These are phyloP conservation scores for Tinea pellionella DNA, from an alignment of 2,888 invertebrate species.

Conservation along the genomic window DNA sequence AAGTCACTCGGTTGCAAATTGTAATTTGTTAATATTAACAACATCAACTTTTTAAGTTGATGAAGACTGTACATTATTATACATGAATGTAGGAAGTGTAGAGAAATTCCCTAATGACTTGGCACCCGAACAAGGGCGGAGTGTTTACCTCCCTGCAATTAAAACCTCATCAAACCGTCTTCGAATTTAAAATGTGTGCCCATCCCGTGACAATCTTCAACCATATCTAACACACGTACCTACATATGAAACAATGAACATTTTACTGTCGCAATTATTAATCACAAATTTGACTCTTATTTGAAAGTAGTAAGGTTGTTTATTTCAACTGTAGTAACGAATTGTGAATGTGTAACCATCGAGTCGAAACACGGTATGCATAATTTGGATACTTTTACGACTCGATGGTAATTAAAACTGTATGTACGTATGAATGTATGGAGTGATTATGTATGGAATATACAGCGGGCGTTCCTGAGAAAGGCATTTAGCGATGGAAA, in stretches of 20 bases:
- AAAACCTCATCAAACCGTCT: conserved; percentile 40
- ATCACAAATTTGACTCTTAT: not conserved
- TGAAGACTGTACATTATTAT: too few relatives aligned
- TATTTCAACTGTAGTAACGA: not conserved
- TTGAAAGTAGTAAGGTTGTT: not conserved
- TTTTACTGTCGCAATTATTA: not conserved
- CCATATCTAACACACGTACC: conserved; percentile 41
- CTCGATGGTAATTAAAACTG: conserved; percentile 43
- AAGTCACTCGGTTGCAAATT: too few relatives aligned
- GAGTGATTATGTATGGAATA: too few relatives aligned
- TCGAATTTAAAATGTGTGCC: conserved; percentile 21
- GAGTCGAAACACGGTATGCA: conserved; percentile 7
- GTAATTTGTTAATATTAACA: too few relatives aligned
- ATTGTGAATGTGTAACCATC: not conserved
- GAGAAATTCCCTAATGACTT: not conserved
- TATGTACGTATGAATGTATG: conserved; percentile 32
- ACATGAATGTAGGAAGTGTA: not conserved
- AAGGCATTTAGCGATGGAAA: conserved; percentile 55
- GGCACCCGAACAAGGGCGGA: conserved; percentile 29
- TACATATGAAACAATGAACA: not conserved
- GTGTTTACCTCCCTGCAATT: conserved; percentile 47
- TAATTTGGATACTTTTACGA: conserved; percentile 12
- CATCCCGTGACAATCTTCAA: conserved; percentile 53
- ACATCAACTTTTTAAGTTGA: too few relatives aligned
- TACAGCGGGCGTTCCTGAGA: conserved; percentile 40